These are phyloP conservation scores for Neodontobutis hainanensis DNA, from an alignment of 2,113 vertebrate genomes.

Conservation along the genomic window DNA sequence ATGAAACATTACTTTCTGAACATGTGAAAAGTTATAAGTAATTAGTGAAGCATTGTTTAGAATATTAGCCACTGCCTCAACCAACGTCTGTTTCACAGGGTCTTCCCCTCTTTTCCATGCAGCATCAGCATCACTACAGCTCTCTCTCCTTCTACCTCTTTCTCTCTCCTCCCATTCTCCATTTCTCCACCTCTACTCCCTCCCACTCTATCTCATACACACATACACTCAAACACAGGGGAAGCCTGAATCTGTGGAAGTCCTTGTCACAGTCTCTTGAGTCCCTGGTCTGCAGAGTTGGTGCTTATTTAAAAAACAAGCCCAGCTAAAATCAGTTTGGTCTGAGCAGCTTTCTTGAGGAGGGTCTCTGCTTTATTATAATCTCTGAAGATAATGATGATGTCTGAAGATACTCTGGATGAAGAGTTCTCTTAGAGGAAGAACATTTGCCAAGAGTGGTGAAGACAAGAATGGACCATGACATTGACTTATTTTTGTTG, in stretches of 20 bases:
- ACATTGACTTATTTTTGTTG: background rate
- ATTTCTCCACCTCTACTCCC: conserved; percentile 32
- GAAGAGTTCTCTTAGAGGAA: conserved; percentile 36
- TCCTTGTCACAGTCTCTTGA: conserved; percentile 33
- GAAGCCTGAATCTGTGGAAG: conserved; percentile 49
- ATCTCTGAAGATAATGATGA: background rate
- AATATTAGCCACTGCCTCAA: background rate
- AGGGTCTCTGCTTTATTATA: conserved; percentile 5
- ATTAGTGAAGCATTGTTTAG: background rate
- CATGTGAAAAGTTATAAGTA: background rate
- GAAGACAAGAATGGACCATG: conserved; percentile 33
- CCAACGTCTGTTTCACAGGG: conserved; percentile 28
- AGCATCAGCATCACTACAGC: conserved; percentile 33
- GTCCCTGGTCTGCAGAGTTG: conserved; percentile 39
- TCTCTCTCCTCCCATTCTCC: conserved; percentile 38
- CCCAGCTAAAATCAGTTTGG: background rate
- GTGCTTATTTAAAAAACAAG: conserved; percentile 57
- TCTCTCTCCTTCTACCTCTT: conserved; percentile 32
- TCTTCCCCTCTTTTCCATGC: conserved; percentile 35
- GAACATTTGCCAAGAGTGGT: conserved; percentile 33
- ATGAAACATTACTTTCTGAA: background rate
- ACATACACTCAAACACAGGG: conserved; percentile 20
- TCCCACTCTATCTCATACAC: conserved; percentile 23
- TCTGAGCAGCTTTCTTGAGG: background rate
- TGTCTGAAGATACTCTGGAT: conserved; percentile 5